Evolutionary conservation across 2,113 vertebrate genomes (phyloP), one percentile per base, ranked within the genome.

Genomic region (Brachionichthys hirsutus): DNA sequence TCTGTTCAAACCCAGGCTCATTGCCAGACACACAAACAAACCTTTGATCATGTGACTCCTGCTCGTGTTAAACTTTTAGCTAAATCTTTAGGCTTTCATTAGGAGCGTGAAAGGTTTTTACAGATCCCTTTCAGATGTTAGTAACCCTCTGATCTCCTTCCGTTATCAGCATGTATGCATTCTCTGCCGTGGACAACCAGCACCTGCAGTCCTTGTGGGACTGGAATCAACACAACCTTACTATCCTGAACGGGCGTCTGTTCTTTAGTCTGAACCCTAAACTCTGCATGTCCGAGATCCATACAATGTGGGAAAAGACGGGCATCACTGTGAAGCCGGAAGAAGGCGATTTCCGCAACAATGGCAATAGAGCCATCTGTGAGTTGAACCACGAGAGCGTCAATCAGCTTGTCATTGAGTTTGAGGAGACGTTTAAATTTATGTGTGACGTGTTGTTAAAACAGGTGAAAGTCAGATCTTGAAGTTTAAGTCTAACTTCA

Each of bases 191-290:
- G 22, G 93, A 98, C 87, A 99, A 99, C 92, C 95, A 97, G 85
- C 92, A 98, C 82, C 81, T 99, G 54, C 95, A 98, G 88, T 91
- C 93, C 56, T 89, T 98, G 12, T 99, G 97, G 97, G 94, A 99
- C 88, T 99, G 97, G 97, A 93, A 80, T 74, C 94, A 94, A 62
- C 97, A 96, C 82, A 98, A 98, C 85, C 85, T 99, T 86, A 98
- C 96, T 2, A 93, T 99, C 86, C 91, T 83, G n/a, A 81, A 88
- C 0, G 97, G 97, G 15, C 96, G 97, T 22, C 93, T 98, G 80
- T 96, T 96, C 74, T 98, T 99, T 22, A 94, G 94, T 1, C 93
- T 90, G 82, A 99, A 99, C 80, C 95, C 96, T 64, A 98, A 96
- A 66, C 85, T 99, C 5, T 99, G 97, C 44, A 91, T 95, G 72